Conservation (phyloP, 2,888 invertebrate species). For the Pammene aurita region DNA sequence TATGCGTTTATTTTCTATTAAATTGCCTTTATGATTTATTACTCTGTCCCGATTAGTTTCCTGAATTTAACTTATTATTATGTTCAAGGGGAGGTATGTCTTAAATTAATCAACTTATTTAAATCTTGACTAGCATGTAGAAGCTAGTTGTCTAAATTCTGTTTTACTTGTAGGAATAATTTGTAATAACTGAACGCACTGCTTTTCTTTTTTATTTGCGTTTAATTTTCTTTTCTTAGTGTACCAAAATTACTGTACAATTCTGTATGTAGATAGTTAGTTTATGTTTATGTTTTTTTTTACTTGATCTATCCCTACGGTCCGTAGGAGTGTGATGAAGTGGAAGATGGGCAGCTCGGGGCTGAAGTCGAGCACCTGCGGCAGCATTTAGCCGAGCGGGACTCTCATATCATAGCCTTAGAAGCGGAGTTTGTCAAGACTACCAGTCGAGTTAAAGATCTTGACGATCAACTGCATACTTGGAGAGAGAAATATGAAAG, state of each 20-base stretch:
- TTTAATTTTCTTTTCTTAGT: conserved; percentile 37
- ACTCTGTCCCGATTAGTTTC: conserved; percentile 23
- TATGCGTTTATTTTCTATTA: conserved; percentile 30
- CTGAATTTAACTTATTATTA: conserved; percentile 21
- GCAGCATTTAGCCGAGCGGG: conserved; percentile 90
- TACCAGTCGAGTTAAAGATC: conserved; percentile 89
- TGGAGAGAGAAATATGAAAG: conserved; percentile 97
- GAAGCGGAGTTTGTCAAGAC: conserved; percentile 93
- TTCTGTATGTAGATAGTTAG: conserved; percentile 20
- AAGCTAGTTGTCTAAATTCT: conserved; percentile 42
- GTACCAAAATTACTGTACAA: conserved; percentile 19
- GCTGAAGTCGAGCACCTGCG: conserved; percentile 94
- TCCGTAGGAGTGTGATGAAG: conserved; percentile 75
- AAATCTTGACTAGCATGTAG: conserved; percentile 31
- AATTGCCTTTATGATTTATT: conserved; percentile 37
- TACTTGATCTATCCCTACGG: conserved; percentile 64
- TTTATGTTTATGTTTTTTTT: conserved; percentile 51
- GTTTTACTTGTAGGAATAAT: conserved; percentile 29
- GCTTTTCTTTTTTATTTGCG: conserved; percentile 58
- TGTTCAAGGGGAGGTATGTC: conserved; percentile 48
- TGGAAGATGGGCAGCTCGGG: conserved; percentile 86
- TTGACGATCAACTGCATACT: conserved; percentile 91
- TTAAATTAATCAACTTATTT: conserved; percentile 24
- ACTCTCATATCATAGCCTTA: conserved; percentile 92
- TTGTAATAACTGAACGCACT: conserved; percentile 45